A percentile compares a stretch with the other conserved stretches of the same genome.
These are phyloP conservation scores for Enoplosus armatus DNA, from an alignment of 2,797 vertebrate genomes.

Conservation along the genomic window DNA sequence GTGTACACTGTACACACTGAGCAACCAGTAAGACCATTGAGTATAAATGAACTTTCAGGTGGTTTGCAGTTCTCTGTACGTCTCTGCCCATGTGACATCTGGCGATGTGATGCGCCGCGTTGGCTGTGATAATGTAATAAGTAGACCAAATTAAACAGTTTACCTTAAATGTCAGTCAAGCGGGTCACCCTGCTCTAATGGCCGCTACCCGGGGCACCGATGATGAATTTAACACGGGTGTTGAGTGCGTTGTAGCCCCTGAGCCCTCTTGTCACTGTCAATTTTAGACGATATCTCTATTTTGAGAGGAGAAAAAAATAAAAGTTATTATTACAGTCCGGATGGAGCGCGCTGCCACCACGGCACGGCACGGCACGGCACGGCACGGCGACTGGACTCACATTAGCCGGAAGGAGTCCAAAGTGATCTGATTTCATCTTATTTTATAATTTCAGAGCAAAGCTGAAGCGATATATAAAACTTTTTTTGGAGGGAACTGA, in stretches of 20 bases:
- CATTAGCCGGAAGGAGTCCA: neutral
- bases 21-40: neutral
- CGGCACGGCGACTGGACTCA: neutral
- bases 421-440: neutral
- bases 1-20: neutral
- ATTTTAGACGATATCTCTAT: conserved; percentile 99
- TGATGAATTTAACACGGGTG: conserved; percentile 97
- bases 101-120: conserved; percentile 22
- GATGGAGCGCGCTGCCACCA: conserved; percentile 84
- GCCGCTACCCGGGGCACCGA: conserved; percentile 92
- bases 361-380: conserved; percentile 47
- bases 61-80: neutral
- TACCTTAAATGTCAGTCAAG: conserved; percentile 94
- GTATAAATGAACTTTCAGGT: neutral
- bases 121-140: conserved; percentile 87
- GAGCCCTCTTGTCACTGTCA: conserved; percentile 99
- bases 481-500: neutral
- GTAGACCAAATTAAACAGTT: conserved; percentile 91
- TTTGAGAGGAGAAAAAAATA: conserved; percentile 84
- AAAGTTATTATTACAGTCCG: conserved; percentile 87
- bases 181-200: conserved; percentile 91
- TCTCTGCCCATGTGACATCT: conserved; percentile 3
- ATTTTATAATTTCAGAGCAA: neutral
- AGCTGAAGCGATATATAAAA: neutral
- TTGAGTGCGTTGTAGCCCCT: conserved; percentile 94